Base-by-base conservation (phyloP, 2,888 invertebrate genomes). In the Eudasyphora cyanicolor region DNA sequence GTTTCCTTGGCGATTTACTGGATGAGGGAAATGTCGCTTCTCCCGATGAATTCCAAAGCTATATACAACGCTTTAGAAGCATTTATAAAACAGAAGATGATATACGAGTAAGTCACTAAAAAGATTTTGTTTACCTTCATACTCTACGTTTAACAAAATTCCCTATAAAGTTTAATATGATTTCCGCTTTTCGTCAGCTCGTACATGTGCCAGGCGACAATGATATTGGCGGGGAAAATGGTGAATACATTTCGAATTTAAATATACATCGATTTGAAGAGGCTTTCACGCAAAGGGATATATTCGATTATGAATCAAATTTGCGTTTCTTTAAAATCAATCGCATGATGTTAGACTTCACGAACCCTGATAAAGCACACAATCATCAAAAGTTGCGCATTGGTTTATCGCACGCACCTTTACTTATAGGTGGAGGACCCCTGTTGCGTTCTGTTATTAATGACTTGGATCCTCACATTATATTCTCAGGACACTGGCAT, bases 131-230 rank as follows among this genome's bases (percentile, higher is more conserved):
- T n/a, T n/a, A n/a, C n/a, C n/a, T n/a, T n/a, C n/a, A n/a, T n/a
- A n/a, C n/a, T n/a, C n/a, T n/a, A n/a, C n/a, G n/a, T n/a, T n/a
- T n/a, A n/a, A n/a, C n/a, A n/a, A n/a, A n/a, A 17, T 8, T 69
- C 64, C 35, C 35, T 57, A 29, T 81, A 45, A 73, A 89, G 90
- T 88, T 90, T 78, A 86, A 87, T 70, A 87, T 87, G 86, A 83
- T 90, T n/a, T 88, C 88, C 32, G 87, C 88, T 1, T 89, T 87
- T 54, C 87, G 93, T 35, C 92, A 96, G 96, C 94, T 94, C 92
- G 93, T 99, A 74, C 98, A 96, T 94, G 92, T 99, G 84, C 97
- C 98, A 21, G 99, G 99, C 5, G 99, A 99, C 91, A 99, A 99
- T 92, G 99, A 99, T 90, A 97, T 99, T 80, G 99, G 99, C 7